Base-by-base conservation (phyloP, 2,113 vertebrate genomes). In the Cyanocitta stelleri region DNA sequence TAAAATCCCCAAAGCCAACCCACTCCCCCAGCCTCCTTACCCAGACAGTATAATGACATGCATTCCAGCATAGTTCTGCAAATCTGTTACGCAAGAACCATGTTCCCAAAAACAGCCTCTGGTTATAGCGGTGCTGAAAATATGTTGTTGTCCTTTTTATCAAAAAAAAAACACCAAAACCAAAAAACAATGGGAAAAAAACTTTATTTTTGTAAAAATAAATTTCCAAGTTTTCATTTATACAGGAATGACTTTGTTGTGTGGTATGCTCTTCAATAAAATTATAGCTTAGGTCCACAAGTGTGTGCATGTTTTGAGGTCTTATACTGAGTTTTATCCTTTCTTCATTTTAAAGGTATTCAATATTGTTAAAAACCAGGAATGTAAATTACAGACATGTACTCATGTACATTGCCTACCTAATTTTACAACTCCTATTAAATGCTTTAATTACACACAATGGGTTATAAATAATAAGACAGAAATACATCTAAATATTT, bases 201-300 rank as follows among this genome's bases (percentile, higher is more conserved):
- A 0, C 2, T 44, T 93, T 95, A 88, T 96, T 97, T 97, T 96
- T 96, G 76, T 95, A 90, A 90, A 97, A 97, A 95, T 86, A 97
- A 97, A 95, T 32, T 67, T 37, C 81, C 96, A 95, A 85, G 63
- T 96, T 98, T 97, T 97, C 85, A 97, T 97, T 97, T 97, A 89
- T 92, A 85, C 58, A 90, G 77, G 79, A 73, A 96, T 96, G 82
- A 71, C 92, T 96, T 97, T 97, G 79, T 90, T 56, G 52, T 80
- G 80, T 91, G 71, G 71, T 83, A 96, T 98, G 87, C 15, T 75
- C 87, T 97, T 97, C 78, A 95, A 96, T 96, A 96, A 95, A 96
- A 96, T 82, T 93, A 93, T 54, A 95, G 77, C 93, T 97, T 97
- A 95, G 26, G 46, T 89, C 92, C 80, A 66, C n/a, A 8, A 96